A percentile compares a stretch with the other conserved stretches of the same genome.
Evolutionary conservation across 2,888 invertebrate genomes (phyloP).

Genomic region (Hanleya hanleyi): DNA sequence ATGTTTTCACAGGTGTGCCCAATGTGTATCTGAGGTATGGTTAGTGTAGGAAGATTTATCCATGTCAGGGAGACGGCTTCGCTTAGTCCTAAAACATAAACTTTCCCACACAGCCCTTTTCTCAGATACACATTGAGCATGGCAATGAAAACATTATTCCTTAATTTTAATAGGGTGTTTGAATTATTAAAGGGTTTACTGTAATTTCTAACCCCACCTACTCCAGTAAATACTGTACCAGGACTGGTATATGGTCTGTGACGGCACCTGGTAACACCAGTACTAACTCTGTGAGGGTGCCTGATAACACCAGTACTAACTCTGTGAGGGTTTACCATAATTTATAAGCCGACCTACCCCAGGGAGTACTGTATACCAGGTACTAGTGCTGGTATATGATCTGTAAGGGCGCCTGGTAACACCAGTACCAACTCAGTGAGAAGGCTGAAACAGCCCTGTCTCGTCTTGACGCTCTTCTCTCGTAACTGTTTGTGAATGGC

Average conservation of each 20-base stretch:
- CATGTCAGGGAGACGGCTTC: too few relatives aligned
- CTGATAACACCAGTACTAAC: conserved; percentile 90
- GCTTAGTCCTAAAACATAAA: too few relatives aligned
- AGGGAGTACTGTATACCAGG: conserved; percentile 92
- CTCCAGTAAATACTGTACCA: conserved; percentile 87
- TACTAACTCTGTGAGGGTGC: conserved; percentile 92
- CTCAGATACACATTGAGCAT: too few relatives aligned
- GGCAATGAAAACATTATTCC: too few relatives aligned
- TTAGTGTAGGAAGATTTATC: too few relatives aligned
- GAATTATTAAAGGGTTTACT: too few relatives aligned
- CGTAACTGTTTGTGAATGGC: conserved; percentile 91
- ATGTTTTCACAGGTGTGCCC: too few relatives aligned
- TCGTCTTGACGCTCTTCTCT: conserved; percentile 74
- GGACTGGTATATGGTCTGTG: conserved; percentile 85
- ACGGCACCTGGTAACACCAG: conserved; percentile 91
- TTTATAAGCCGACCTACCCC: conserved; percentile 52
- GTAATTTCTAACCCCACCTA: conserved; percentile 74
- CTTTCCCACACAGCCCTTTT: too few relatives aligned
- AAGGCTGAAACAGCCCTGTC: conserved; percentile 93
- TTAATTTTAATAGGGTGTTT: too few relatives aligned
- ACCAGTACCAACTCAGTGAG: conserved; percentile 92
- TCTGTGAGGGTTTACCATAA: too few relatives aligned
- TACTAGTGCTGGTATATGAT: conserved; percentile 88
- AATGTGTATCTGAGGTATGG: too few relatives aligned
- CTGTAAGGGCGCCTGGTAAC: conserved; percentile 89